Conservation (phyloP, 2,797 vertebrate species). For the Pogoniulus pusillus region DNA sequence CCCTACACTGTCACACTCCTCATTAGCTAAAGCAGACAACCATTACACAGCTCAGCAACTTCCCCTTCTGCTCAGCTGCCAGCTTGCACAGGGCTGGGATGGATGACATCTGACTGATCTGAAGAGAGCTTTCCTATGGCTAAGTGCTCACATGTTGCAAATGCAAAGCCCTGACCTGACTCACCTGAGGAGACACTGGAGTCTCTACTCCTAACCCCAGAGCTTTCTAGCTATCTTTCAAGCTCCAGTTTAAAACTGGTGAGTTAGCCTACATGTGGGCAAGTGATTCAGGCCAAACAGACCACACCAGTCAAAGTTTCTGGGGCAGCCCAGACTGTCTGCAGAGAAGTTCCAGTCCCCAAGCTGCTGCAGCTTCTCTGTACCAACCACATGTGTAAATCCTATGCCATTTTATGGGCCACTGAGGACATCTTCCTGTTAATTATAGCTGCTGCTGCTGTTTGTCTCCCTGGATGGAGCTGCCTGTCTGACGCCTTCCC, state of each 20-base stretch:
- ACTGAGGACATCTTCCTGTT: neutral
- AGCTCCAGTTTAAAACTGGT: neutral
- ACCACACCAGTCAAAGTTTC: accelerated
- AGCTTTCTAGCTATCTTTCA: neutral
- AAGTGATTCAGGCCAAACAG: neutral
- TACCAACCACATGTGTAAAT: accelerated
- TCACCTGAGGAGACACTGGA: neutral
- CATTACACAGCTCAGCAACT: neutral
- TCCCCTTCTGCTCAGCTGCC: neutral
- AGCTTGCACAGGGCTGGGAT: neutral
- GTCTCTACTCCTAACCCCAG: neutral
- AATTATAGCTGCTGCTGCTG: neutral
- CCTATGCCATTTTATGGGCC: accelerated
- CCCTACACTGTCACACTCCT: too few species aligned
- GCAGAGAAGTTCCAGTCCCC: neutral
- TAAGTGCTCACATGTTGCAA: neutral
- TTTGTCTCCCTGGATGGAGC: neutral
- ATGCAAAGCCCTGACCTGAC: neutral
- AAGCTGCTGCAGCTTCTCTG: neutral
- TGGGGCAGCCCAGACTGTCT: neutral
- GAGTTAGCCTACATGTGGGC: accelerated
- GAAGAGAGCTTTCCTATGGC: neutral
- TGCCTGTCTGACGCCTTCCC: neutral
- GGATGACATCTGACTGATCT: neutral
- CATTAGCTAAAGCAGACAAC: neutral